Evolutionary conservation across 2,888 invertebrate genomes (phyloP), one percentile per base, ranked within the genome.

Genomic region (Sthenelais limicola): DNA sequence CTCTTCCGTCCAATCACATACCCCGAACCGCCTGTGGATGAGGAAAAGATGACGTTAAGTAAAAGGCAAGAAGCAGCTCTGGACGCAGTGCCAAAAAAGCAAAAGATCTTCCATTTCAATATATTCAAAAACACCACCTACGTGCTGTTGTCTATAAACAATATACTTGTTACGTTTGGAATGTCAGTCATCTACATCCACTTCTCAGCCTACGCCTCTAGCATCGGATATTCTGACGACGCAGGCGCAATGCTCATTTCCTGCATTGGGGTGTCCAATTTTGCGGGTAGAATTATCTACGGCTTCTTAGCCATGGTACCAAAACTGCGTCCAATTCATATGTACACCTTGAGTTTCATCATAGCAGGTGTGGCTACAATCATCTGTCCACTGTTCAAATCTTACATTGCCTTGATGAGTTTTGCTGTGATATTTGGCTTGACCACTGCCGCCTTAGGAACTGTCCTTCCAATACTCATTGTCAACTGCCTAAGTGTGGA

Each of bases 101-200:
- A 7, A 1, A 67, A 67, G 48, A 67, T 67, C 30, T 48, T 67
- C 67, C 67, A 72, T 26, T 32, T 72, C 4, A 21, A 58, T 28
- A 68, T 77, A 24, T 72, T 75, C 26, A 54, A 68, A 51, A 74
- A 77, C 67, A 43, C 12, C 15, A 56, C 32, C 21, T 77, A 71
- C 52, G n/a, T 72, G 2, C 24, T 74, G 5, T 35, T 77, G 12
- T 79, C 79, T 52, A 24, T 79, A 3, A 81, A 81, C 70, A 80
- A 79, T 69, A 75, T 82, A 32, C 66, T 82, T 26, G 75, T 79
- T 51, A 77, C 77, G 28, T 80, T 81, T 58, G 82, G 81, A 1
- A 75, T 81, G 21, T 81, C 80, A 5, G 76, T 82, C 1, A 68
- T 81, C 9, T 81, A 80, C 68, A 74, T 81, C 7, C 82, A 82